Percentiles rank a stretch among this genome's conserved stretches.
These are phyloP conservation scores for Ditula angustiorana DNA, from an alignment of 2,888 invertebrate species.

Conservation along the genomic window DNA sequence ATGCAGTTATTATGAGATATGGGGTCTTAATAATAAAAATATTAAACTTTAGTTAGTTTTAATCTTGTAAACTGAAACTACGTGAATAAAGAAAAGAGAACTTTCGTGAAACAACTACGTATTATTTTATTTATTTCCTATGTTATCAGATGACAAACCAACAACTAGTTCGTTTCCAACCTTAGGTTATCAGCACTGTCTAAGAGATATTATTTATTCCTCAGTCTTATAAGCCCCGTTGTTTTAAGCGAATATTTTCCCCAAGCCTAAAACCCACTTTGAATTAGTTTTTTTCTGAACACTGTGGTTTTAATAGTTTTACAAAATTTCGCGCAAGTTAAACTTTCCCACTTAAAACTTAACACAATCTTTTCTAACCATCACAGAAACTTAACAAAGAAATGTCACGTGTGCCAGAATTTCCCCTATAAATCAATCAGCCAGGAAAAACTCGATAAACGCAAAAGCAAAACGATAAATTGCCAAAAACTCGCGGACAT, in stretches of 20 bases:
- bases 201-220: slow-evolving; percentile 8
- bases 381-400: slow-evolving; percentile 26
- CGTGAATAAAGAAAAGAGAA: not conserved
- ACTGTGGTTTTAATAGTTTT: slow-evolving; percentile 16
- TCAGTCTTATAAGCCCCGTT: slow-evolving; percentile 1
- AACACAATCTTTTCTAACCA: slow-evolving; percentile 25
- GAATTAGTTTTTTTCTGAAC: not conserved
- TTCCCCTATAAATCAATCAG: slow-evolving; percentile 40
- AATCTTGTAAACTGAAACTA: slow-evolving; percentile 6
- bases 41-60: no score
- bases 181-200: slow-evolving; percentile 23
- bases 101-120: not conserved
- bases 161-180: slow-evolving; percentile 14
- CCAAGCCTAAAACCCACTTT: slow-evolving; percentile 4
- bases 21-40: no score
- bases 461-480: slow-evolving; percentile 55
- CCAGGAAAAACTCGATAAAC: slow-evolving; percentile 46
- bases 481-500: slow-evolving; percentile 61
- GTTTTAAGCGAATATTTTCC: slow-evolving; percentile 1
- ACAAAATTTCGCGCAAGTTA: not conserved
- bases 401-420: slow-evolving; percentile 23
- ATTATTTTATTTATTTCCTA: no score
- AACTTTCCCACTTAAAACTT: slow-evolving; percentile 37
- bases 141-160: slow-evolving; percentile 31
- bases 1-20: no score